Base-by-base conservation (phyloP, 2,113 vertebrate species). In the Dasypus novemcinctus region DNA sequence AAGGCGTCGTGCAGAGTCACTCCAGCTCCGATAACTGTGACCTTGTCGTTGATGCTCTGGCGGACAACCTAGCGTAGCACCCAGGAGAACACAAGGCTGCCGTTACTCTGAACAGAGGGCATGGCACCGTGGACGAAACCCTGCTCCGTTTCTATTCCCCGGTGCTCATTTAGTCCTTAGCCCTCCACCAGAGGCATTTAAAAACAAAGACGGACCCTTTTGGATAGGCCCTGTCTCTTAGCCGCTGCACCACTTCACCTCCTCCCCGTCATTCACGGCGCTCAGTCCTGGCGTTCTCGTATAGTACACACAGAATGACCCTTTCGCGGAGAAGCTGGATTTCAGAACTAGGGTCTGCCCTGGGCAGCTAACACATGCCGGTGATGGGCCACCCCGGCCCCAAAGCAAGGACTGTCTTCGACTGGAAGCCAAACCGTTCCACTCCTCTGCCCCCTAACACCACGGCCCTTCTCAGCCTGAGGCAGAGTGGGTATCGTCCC, bases 1-100 rank as follows among this genome's bases (percentile, higher is more conserved):
- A 99, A 98, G 7, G 99, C 98, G 93, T 99, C 99, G 0, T 99
- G 99, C 84, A 99, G 96, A 15, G 99, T 99, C 7, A 99, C 90
- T 29, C 99, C 99, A 95, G 99, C 99, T 76, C 98, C 99, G 92
- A 99, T 98, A 69, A 99, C 98, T 0, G 99, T 99, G 91, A 99
- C 98, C 38, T 97, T 93, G 95, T 99, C 99, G 4, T 69, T 97
- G 83, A 96, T 97, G 52, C 98, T 99, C 85, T 98, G 97, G 41
- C 98, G 98, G 59, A 99, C 96, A 74, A 99, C 98, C 99, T 99
- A 90, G 27, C 20, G 36, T 90, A 31, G 91, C 14, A 80, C 7
- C 64, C 64, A 13, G 66, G 82, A 57, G 54, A 87, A 93, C 17
- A 84, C 93, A 85, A 85, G 25, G 49, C 10, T 23, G 36, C 29